A percentile compares a stretch with the other conserved stretches of the same genome.
Conservation (phyloP, 2,888 invertebrate genomes). For the Oscheius myriophilus region DNA sequence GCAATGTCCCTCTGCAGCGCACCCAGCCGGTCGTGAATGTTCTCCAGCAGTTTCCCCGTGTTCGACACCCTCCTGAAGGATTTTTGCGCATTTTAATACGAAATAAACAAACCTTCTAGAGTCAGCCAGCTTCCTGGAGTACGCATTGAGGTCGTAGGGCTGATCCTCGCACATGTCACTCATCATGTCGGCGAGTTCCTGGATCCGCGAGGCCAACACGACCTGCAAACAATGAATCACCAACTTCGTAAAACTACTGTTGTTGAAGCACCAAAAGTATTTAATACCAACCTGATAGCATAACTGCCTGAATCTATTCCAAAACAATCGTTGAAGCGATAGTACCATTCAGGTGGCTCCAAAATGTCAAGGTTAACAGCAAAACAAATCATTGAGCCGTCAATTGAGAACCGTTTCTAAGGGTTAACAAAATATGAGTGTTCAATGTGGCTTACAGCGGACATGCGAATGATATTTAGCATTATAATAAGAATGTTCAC, state of each 20-base stretch:
- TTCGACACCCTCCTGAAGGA: conserved; percentile 27
- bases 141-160: conserved; percentile 57
- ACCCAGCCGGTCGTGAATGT: conserved; percentile 55
- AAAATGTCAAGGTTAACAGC: too few relatives aligned
- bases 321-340: too few relatives aligned
- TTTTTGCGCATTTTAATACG: background rate
- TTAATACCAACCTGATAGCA: too few relatives aligned
- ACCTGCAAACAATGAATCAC: conserved; percentile 14
- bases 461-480: too few relatives aligned
- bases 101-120: conserved; percentile 36
- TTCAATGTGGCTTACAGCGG: too few relatives aligned
- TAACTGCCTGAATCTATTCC: too few relatives aligned
- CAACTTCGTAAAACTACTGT: background rate
- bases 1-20: conserved; percentile 59
- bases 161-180: conserved; percentile 55
- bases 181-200: conserved; percentile 33
- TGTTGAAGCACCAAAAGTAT: too few relatives aligned
- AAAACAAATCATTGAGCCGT: too few relatives aligned
- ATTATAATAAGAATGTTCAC: too few relatives aligned
- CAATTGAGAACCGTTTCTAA: too few relatives aligned
- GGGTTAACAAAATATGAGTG: too few relatives aligned
- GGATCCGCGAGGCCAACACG: conserved; percentile 21
- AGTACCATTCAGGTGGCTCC: too few relatives aligned
- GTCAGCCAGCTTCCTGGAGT: conserved; percentile 59
- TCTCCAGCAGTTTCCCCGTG: conserved; percentile 35